Conservation (phyloP, 2,113 vertebrate species). For the Pteronura brasiliensis region DNA sequence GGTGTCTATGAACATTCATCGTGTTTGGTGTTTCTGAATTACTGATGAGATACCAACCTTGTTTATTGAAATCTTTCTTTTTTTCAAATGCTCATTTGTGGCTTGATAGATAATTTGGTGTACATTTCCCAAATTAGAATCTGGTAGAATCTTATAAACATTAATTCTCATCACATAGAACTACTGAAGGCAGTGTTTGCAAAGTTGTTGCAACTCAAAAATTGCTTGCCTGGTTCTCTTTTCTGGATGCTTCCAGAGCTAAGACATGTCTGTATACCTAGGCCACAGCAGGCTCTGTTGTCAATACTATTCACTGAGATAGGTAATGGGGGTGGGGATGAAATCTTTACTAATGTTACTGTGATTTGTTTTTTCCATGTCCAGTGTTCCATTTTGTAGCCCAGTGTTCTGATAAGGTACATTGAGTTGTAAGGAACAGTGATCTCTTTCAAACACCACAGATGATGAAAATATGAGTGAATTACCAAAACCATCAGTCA, state of each 20-base stretch:
- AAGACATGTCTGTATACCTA: neutral
- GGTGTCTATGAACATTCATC: neutral
- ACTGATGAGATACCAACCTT: neutral
- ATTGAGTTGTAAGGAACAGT: neutral
- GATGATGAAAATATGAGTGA: neutral
- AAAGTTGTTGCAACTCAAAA: neutral
- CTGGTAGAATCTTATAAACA: neutral
- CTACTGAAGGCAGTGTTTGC: neutral
- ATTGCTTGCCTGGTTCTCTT: neutral
- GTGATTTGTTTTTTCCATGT: neutral
- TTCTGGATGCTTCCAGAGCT: neutral
- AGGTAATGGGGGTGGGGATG: too few species aligned
- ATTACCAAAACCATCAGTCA: neutral
- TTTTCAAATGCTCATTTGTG: neutral
- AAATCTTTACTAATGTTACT: neutral
- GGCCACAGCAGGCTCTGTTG: neutral
- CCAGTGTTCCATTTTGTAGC: neutral
- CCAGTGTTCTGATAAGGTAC: neutral
- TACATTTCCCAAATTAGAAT: neutral
- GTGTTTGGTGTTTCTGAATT: neutral
- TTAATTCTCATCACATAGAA: neutral
- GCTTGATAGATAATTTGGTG: neutral
- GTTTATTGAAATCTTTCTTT: neutral
- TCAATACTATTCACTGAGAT: neutral
- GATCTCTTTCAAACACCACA: neutral